These are phyloP conservation scores for Ormyrus rosae DNA, from an alignment of 2,888 invertebrate species.

Conservation along the genomic window DNA sequence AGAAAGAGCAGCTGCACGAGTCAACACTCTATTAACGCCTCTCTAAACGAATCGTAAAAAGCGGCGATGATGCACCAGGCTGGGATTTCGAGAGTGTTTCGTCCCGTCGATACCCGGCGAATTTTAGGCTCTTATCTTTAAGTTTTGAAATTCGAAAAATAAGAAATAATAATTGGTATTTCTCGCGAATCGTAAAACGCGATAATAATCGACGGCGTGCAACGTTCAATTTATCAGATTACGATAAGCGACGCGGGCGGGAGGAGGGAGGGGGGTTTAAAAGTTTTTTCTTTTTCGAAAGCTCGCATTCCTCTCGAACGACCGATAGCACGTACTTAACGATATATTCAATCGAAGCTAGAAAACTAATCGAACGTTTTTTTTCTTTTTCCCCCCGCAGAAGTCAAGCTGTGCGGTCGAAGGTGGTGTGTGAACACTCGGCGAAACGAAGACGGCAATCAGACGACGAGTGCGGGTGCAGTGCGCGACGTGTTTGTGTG, in stretches of 20 bases:
- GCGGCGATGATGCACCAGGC: no score
- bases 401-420: not conserved
- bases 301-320: conserved; percentile 11
- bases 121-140: no score
- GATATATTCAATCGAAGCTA: not conserved
- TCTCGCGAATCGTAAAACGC: not conserved
- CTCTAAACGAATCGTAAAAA: no score
- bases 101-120: no score
- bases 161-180: conserved; percentile 4
- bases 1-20: no score
- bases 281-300: not conserved
- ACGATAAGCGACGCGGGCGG: not conserved
- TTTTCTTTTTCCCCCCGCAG: no score
- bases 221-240: conserved; percentile 1
- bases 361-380: not conserved
- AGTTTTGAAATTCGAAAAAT: no score
- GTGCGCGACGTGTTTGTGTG: conserved; percentile 43
- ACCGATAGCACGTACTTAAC: not conserved
- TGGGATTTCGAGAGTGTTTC: no score
- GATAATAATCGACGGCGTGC: not conserved
- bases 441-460: not conserved
- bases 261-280: no score
- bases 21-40: no score
- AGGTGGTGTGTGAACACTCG: not conserved
- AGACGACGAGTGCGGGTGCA: conserved; percentile 30